Percentiles rank a stretch among this genome's conserved stretches.
Conservation (phyloP, 2,113 vertebrate genomes). For the Corythornis cristatus region DNA sequence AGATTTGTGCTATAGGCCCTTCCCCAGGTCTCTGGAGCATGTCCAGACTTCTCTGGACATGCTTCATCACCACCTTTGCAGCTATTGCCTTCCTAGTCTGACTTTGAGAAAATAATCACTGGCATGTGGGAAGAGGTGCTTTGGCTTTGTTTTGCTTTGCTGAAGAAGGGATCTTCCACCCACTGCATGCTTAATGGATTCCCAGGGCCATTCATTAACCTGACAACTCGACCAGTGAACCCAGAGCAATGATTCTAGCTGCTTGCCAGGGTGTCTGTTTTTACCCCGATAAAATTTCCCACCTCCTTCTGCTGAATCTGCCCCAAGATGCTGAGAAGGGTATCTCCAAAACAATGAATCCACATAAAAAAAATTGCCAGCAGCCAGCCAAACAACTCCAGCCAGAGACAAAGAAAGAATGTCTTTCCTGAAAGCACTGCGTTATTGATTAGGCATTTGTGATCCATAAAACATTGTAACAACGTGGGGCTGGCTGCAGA, state of each 20-base stretch:
- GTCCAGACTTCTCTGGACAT: too few species aligned
- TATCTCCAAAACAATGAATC: background rate
- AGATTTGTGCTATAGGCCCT: background rate
- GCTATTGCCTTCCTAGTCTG: background rate
- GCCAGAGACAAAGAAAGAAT: background rate
- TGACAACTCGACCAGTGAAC: background rate
- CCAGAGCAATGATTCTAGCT: background rate
- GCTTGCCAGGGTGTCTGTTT: background rate
- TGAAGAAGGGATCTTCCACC: background rate
- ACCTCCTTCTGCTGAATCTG: background rate
- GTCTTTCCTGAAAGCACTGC: background rate
- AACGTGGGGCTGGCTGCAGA: background rate
- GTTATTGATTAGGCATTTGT: constrained; percentile 55
- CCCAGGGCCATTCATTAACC: background rate
- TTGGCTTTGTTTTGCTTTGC: background rate
- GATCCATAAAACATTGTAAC: constrained; percentile 43
- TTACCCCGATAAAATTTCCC: background rate
- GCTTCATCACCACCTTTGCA: background rate
- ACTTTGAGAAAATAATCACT: background rate
- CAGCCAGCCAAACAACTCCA: constrained; percentile 8
- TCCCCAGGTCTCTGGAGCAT: background rate
- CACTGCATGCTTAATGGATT: background rate
- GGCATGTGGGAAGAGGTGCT: background rate
- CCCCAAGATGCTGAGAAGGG: background rate
- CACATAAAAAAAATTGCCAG: background rate